Evolutionary conservation across 2,888 invertebrate genomes (phyloP).

Genomic region (Melangyna quadrimaculata): DNA sequence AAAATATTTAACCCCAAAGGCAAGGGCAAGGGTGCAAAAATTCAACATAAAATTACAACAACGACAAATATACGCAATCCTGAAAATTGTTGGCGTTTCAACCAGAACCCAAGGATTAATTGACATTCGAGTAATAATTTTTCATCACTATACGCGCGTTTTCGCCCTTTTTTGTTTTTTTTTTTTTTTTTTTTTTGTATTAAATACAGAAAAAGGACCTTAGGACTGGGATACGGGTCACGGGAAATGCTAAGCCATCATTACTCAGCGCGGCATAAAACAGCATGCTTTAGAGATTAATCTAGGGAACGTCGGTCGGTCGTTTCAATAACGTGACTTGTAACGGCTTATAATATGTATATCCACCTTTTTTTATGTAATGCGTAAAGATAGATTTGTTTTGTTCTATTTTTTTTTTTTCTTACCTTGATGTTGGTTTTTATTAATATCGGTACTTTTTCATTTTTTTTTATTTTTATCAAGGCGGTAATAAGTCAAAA

Average conservation of each 20-base stretch:
- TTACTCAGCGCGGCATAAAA: slow-evolving; percentile 40
- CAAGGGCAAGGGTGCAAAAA: slow-evolving; percentile 21
- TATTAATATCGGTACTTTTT: slow-evolving; percentile 57
- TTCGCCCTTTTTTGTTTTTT: background rate
- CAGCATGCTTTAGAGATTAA: slow-evolving; percentile 55
- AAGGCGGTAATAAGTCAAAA: slow-evolving; percentile 40
- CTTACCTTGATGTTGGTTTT: slow-evolving; percentile 33
- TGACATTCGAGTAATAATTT: slow-evolving; percentile 67
- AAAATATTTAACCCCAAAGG: slow-evolving; percentile 27
- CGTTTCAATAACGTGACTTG: slow-evolving; percentile 54
- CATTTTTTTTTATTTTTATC: slow-evolving; percentile 1
- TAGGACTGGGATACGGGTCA: slow-evolving; percentile 10
- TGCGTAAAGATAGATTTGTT: slow-evolving; percentile 2
- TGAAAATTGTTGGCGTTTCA: slow-evolving; percentile 45
- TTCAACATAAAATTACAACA: slow-evolving; percentile 31
- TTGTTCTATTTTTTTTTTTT: background rate
- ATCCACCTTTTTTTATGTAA: slow-evolving; percentile 22
- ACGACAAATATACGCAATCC: slow-evolving; percentile 59
- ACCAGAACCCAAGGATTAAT: slow-evolving; percentile 58
- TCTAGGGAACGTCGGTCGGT: slow-evolving; percentile 53
- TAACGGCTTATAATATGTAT: slow-evolving; percentile 33
- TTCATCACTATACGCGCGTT: slow-evolving; percentile 51
- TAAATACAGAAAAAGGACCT: background rate
- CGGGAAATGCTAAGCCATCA: slow-evolving; percentile 30
- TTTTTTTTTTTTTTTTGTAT: background rate